Evolutionary conservation across 2,113 vertebrate species (phyloP), one percentile per base, ranked within the genome.

Genomic region (Manacus vitellinus): DNA sequence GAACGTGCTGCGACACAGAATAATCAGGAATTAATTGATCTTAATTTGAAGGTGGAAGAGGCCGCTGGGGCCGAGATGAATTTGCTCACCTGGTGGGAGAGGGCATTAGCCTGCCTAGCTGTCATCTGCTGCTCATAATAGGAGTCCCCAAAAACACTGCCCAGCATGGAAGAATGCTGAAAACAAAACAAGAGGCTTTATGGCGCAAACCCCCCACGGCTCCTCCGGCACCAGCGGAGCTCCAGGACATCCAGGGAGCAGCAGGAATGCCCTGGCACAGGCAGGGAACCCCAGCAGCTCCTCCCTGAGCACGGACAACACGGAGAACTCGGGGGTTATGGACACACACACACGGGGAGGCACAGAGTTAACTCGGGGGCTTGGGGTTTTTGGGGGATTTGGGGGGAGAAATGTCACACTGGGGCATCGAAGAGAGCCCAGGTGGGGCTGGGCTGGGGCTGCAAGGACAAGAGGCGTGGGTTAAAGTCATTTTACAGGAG

Each of bases 91-190:
- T 99, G 99, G 94, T 99, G 99, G 90, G 99, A 99, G 84, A 99
- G 98, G 39, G 99, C 99, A 70, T 99, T 99, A 89, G 99, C 99
- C 98, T 99, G 99, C 97, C 99, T 98, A 92, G 99, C 98, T 31
- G 99, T 98, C 98, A 99, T 97, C 98, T 99, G 99, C 98, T 99
- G 99, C 97, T 99, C 99, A 92, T 99, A 99, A 98, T 98, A 99
- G 21, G 99, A 99, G 93, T 99, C 99, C 85, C 99, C 99, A 95
- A 99, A 99, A 97, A 99, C 98, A 90, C 99, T 99, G 96, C 99
- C 98, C 97, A 99, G 98, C 77, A 99, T 98, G 63, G 99, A 99
- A 71, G 99, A 99, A 97, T 99, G 99, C 99, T 99, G 98, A 54
- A 97, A 98, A 95, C 93, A 97, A 97, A 97, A 97, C 92, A 98